Evolutionary conservation across 1,140 invertebrate species (phyloP).

Genomic region (Hormaphis cornu): DNA sequence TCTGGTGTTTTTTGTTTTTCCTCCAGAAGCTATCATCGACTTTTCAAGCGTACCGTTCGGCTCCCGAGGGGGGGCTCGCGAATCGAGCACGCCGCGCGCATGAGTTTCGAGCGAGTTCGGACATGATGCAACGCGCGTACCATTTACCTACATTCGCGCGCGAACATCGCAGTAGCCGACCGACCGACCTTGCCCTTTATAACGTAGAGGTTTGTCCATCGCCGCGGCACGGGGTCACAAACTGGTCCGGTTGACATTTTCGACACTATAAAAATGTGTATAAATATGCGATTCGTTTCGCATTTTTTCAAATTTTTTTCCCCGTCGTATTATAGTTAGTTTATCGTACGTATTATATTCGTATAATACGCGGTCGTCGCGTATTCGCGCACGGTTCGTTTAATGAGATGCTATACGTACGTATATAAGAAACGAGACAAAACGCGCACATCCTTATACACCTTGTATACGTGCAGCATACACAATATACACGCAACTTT

Average conservation of each 20-base stretch:
- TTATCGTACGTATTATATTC: not conserved
- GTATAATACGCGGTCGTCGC: not conserved
- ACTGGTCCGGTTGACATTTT: conserved; percentile 4
- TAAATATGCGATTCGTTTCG: not conserved
- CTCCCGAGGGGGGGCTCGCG: too few relatives aligned
- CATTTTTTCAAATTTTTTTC: not conserved
- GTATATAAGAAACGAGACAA: not conserved
- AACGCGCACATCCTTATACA: not conserved
- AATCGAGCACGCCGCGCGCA: too few relatives aligned
- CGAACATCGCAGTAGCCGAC: not conserved
- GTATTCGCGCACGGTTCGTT: not conserved
- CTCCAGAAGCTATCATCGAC: too few relatives aligned
- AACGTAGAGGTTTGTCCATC: not conserved
- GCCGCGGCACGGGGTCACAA: not conserved
- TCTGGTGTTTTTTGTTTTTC: too few relatives aligned
- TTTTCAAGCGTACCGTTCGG: too few relatives aligned
- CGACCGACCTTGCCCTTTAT: conserved; percentile 12
- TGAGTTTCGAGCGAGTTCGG: not conserved
- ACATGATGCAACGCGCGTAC: conserved; percentile 4
- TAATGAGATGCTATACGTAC: not conserved
- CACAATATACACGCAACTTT: conserved; percentile 21
- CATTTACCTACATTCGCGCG: conserved; percentile 2
- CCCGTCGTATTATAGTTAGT: too few relatives aligned
- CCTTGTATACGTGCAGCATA: not conserved
- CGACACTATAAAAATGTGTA: too few relatives aligned